Base-by-base conservation (phyloP, 2,113 vertebrate species). In the Takifugu bimaculatus region DNA sequence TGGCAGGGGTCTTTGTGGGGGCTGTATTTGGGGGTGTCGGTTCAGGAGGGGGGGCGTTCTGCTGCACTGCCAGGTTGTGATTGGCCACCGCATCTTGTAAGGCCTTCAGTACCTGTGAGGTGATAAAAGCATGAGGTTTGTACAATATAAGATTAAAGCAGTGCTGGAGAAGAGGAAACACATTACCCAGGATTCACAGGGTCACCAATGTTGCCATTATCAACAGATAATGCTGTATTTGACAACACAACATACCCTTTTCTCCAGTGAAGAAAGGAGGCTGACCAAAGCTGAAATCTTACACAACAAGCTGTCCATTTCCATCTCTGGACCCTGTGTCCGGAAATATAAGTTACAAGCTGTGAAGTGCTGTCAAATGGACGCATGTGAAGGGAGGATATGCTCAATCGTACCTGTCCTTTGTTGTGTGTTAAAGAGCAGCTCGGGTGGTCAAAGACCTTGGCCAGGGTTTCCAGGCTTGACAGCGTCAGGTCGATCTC, bases 401-500 rank as follows among this genome's bases (percentile, higher is more conserved):
- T 50, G 13, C 54, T 65, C 9, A 29, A 4, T 53, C 61, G 54
- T 85, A 93, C 93, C 93, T 93, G 92, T 60, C 88, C 73, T 63
- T 83, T 90, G 57, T 62, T 32, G 0, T 76, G 72, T 62, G 78
- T 82, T 56, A 79, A 63, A 50, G 90, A 83, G 58, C 86, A 89
- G n/a, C 6, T 59, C 0, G 92, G 89, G 55, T 91, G 80, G 14
- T 92, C 92, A 0, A 95, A 95, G 42, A 94, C 91, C 60, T 90
- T 92, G 44, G 90, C 91, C 81, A 95, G 81, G 0, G 87, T 90
- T 83, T 94, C 93, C 81, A 95, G 83, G 67, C 93, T 93, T 0
- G 84, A 88, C 61, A 93, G 83, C 0, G 92, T 93, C 77, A 87
- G 80, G 79, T 93, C 92, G 5, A 94, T 92, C 87, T 94, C 93